phyloP scores from a whole-genome alignment of 2,888 invertebrate species.

The Orthosia gracilis region DNA sequence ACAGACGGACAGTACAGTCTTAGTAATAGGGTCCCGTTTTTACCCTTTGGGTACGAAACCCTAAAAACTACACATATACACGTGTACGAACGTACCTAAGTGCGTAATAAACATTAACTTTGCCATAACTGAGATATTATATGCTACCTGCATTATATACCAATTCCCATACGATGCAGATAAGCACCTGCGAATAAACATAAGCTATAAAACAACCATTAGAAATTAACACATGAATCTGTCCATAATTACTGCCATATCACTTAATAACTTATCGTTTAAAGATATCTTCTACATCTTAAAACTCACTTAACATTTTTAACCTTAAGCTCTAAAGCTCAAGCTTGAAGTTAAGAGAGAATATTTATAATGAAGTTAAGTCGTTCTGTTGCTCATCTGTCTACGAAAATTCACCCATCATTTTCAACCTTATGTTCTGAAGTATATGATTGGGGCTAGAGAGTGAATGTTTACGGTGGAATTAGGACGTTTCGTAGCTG shows the following conservation, averaged over 20 bases:
- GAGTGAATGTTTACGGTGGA: not conserved
- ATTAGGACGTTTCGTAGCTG: constrained; percentile 65
- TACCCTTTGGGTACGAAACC: too few relatives aligned
- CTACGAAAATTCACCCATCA: not conserved
- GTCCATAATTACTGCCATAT: constrained; percentile 72
- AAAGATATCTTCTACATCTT: constrained; percentile 54
- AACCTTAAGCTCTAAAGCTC: not conserved
- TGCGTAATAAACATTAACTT: constrained; percentile 11
- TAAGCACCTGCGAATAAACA: constrained; percentile 44
- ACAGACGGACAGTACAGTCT: too few relatives aligned
- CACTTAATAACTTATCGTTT: constrained; percentile 70
- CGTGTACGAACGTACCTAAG: not conserved
- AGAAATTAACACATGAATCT: constrained; percentile 60
- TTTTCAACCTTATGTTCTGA: not conserved
- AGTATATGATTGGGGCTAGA: constrained; percentile 13
- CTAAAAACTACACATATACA: too few relatives aligned
- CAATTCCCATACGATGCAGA: constrained; percentile 34
- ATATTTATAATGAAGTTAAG: constrained; percentile 39
- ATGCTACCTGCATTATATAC: not conserved
- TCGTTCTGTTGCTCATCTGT: constrained; percentile 59
- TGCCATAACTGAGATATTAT: constrained; percentile 16
- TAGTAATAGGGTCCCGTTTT: too few relatives aligned
- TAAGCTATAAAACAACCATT: constrained; percentile 37
- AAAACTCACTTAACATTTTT: not conserved
- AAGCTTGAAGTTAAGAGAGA: not conserved